phyloP scores from a whole-genome alignment of 2,888 invertebrate species.

The Blera fallax region DNA sequence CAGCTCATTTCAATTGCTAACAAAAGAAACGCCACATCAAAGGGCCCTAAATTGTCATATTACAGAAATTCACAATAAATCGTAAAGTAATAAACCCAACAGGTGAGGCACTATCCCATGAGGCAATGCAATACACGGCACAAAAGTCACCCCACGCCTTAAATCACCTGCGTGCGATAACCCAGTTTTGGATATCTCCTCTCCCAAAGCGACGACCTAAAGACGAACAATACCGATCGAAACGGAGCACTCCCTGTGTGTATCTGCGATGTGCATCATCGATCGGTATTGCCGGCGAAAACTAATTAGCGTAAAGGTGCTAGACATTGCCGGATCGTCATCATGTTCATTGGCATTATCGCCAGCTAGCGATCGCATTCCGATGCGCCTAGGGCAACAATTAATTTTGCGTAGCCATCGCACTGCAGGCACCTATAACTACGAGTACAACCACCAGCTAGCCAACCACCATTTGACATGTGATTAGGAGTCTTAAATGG shows the following conservation, averaged over 20 bases:
- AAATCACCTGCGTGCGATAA: conserved; percentile 44
- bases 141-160: conserved; percentile 38
- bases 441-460: neutral
- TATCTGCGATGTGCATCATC: neutral
- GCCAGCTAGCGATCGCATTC: conserved; percentile 52
- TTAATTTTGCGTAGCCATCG: conserved; percentile 43
- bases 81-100: conserved; percentile 36
- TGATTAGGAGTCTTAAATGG: conserved; percentile 82
- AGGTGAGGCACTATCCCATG: neutral
- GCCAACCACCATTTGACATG: conserved; percentile 75
- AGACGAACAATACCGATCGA: conserved; percentile 20
- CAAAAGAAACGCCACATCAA: conserved; percentile 35
- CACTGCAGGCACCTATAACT: neutral
- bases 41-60: conserved; percentile 22
- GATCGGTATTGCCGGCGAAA: neutral
- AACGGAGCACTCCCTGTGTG: neutral
- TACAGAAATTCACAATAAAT: conserved; percentile 43
- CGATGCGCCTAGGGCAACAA: conserved; percentile 50
- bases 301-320: conserved; percentile 62
- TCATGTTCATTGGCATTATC: conserved; percentile 39
- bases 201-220: neutral
- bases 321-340: conserved; percentile 50
- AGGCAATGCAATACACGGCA: neutral
- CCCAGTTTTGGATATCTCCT: conserved; percentile 36
- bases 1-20: neutral